Conservation (phyloP, 2,797 vertebrate species). For the Poeciliopsis paucimaculata region DNA sequence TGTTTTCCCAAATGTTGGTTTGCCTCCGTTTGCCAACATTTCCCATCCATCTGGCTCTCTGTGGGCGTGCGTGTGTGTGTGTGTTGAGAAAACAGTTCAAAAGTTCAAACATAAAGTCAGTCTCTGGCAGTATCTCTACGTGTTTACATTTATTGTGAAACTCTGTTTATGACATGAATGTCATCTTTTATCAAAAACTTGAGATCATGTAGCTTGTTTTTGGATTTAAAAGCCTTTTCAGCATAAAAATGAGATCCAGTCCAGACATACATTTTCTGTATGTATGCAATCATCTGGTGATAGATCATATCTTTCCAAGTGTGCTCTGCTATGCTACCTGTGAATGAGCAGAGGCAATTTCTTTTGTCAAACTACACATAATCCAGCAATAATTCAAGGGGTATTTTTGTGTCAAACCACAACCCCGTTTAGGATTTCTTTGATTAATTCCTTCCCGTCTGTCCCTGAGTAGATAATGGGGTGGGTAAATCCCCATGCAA, state of each 20-base stretch:
- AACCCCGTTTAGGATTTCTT: background rate
- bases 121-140: background rate
- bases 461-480: conserved; percentile 16
- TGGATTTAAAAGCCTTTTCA: conserved; percentile 5
- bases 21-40: background rate
- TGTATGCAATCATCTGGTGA: background rate
- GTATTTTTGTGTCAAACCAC: conserved; percentile 16
- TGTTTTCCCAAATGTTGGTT: background rate
- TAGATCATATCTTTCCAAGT: conserved; percentile 9
- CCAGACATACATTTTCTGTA: background rate
- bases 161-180: background rate
- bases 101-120: conserved; percentile 3
- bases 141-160: background rate
- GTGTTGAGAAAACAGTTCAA: background rate
- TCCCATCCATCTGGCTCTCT: background rate
- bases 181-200: background rate
- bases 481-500: conserved; percentile 16
- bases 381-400: conserved; percentile 19
- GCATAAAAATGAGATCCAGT: conserved; percentile 9
- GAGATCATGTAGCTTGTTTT: background rate
- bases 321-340: conserved; percentile 7
- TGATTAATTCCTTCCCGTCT: conserved; percentile 6
- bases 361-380: conserved; percentile 12
- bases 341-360: conserved; percentile 11
- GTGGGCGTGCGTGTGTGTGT: background rate